Evolutionary conservation across 53 echinoderm and acorn worm genomes (phyloP).

Genomic region (Mesocentrotus franciscanus): DNA sequence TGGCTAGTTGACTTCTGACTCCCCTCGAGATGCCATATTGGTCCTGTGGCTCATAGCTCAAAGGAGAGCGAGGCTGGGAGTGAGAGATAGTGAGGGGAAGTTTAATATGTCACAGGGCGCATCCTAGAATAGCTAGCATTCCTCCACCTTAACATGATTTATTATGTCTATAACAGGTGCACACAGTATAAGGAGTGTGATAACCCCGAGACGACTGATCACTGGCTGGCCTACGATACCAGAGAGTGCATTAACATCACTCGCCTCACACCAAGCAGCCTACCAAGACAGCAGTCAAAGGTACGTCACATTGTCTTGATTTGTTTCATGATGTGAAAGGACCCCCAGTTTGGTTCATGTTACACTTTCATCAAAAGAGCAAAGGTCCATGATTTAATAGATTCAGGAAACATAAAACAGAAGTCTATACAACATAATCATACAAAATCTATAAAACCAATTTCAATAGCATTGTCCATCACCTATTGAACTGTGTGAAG

Average conservation of each 20-base stretch:
- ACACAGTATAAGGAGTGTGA: slow-evolving; percentile 48
- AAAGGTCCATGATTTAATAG: not conserved
- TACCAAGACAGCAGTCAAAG: slow-evolving; percentile 19
- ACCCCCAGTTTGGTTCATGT: not conserved
- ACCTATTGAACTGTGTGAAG: too few species aligned
- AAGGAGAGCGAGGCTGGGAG: not conserved
- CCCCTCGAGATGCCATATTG: slow-evolving; percentile 24
- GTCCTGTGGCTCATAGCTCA: not conserved
- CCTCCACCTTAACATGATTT: slow-evolving; percentile 55
- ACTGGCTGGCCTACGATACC: slow-evolving; percentile 62
- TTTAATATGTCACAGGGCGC: slow-evolving; percentile 51
- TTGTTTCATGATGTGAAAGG: not conserved
- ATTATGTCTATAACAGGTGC: slow-evolving; percentile 65
- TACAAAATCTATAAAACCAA: too few species aligned
- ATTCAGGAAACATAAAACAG: not conserved
- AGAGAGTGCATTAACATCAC: slow-evolving; percentile 55
- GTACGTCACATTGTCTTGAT: slow-evolving; percentile 8
- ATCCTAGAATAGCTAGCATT: slow-evolving; percentile 48
- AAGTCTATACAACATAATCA: not conserved
- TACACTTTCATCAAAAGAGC: not conserved
- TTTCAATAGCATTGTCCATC: too few species aligned
- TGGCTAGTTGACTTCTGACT: slow-evolving; percentile 26
- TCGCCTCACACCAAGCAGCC: slow-evolving; percentile 27
- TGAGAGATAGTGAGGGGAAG: slow-evolving; percentile 9
- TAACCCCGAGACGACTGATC: slow-evolving; percentile 35